Percentiles rank a stretch among this genome's conserved stretches.
Evolutionary conservation across 1,140 invertebrate genomes (phyloP).

Genomic region (Elymnias hypermnestra): DNA sequence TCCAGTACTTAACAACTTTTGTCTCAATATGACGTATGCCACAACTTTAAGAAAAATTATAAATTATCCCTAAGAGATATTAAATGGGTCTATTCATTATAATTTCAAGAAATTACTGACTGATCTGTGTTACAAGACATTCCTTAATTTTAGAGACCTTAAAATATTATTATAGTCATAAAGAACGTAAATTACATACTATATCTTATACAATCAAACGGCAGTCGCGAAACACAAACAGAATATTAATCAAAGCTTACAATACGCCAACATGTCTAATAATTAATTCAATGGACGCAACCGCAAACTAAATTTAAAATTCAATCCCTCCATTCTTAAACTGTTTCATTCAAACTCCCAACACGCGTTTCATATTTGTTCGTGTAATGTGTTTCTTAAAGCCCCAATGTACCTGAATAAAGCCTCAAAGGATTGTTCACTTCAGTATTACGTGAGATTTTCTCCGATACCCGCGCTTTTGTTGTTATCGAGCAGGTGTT

Average conservation of each 20-base stretch:
- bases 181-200: too few species aligned
- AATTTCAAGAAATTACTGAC: too few species aligned
- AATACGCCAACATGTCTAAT: slow-evolving; percentile 4
- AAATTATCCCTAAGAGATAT: too few species aligned
- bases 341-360: slow-evolving; percentile 13
- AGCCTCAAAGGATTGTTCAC: slow-evolving; percentile 37
- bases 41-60: too few species aligned
- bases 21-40: too few species aligned
- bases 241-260: slow-evolving; percentile 9
- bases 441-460: slow-evolving; percentile 19
- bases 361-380: slow-evolving; percentile 8
- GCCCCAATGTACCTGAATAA: slow-evolving; percentile 7
- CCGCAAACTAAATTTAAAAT: slow-evolving; percentile 18
- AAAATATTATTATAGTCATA: too few species aligned
- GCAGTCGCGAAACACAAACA: background rate
- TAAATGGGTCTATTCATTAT: too few species aligned
- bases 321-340: slow-evolving; percentile 16
- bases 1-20: too few species aligned
- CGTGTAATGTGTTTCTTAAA: slow-evolving; percentile 5
- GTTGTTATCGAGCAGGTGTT: slow-evolving; percentile 12
- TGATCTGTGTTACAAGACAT: too few species aligned
- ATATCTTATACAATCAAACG: slow-evolving; percentile 1
- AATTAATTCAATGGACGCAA: slow-evolving; percentile 4
- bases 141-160: too few species aligned
- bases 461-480: slow-evolving; percentile 4